These are phyloP conservation scores for Xanthia icteritia DNA, from an alignment of 2,888 invertebrate species.

Conservation along the genomic window DNA sequence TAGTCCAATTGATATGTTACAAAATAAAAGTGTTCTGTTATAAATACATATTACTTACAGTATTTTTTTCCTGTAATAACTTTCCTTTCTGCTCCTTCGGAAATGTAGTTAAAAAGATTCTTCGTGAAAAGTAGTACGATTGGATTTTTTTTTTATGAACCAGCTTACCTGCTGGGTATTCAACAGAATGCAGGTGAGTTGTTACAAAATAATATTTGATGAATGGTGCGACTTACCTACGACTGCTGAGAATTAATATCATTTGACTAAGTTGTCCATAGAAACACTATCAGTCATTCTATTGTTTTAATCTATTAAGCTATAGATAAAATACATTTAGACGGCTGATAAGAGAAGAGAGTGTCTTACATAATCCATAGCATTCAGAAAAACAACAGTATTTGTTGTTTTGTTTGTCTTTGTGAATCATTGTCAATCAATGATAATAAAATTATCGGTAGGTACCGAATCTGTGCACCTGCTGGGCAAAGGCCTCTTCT, in stretches of 20 bases:
- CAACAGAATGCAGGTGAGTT: background rate
- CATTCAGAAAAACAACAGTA: constrained; percentile 2
- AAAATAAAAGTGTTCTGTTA: background rate
- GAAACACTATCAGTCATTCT: constrained; percentile 22
- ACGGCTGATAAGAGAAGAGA: constrained; percentile 36
- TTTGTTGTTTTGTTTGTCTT: constrained; percentile 17
- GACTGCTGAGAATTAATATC: background rate
- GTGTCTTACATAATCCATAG: constrained; percentile 35
- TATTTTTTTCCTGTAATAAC: background rate
- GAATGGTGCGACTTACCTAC: background rate
- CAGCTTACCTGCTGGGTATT: no score
- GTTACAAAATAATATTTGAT: no score
- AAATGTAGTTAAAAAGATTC: background rate
- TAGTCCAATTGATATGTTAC: background rate
- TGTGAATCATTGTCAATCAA: constrained; percentile 38
- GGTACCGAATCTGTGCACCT: background rate
- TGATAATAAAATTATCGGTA: background rate
- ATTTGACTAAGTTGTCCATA: constrained; percentile 6
- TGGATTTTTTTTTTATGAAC: background rate
- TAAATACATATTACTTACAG: background rate
- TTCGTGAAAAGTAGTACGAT: background rate
- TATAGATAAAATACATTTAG: constrained; percentile 26
- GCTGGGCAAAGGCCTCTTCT: no score
- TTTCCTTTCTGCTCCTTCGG: background rate
- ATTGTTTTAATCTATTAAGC: constrained; percentile 38